Percentiles rank a stretch among this genome's conserved stretches.
Evolutionary conservation across 2,113 vertebrate species (phyloP).

Genomic region (Oncorhynchus gorbuscha): DNA sequence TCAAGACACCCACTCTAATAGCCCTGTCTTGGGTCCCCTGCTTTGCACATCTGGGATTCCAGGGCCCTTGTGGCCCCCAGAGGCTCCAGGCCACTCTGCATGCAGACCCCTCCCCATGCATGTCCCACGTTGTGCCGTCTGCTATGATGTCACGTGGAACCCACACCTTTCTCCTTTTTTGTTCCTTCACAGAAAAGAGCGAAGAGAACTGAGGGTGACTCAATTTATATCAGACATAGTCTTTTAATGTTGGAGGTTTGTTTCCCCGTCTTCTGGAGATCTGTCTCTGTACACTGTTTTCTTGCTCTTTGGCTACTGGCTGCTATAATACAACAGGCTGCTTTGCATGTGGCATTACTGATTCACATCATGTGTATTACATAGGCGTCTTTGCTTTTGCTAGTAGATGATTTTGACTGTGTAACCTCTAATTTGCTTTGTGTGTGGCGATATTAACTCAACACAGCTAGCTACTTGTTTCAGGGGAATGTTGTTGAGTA

Average conservation of each 20-base stretch:
- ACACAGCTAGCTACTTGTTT: slow-evolving; percentile 16
- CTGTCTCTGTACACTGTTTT: slow-evolving; percentile 56
- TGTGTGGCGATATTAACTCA: slow-evolving; percentile 31
- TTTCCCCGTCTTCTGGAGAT: slow-evolving; percentile 80
- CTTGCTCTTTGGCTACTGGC: slow-evolving; percentile 77
- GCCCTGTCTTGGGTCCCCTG: slow-evolving; percentile 8
- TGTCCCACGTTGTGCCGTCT: slow-evolving; percentile 58
- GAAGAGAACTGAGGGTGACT: slow-evolving; percentile 98
- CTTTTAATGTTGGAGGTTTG: slow-evolving; percentile 99
- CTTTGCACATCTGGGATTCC: slow-evolving; percentile 13
- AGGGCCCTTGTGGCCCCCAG: slow-evolving; percentile 7
- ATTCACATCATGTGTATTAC: slow-evolving; percentile 35
- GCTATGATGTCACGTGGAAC: slow-evolving; percentile 50
- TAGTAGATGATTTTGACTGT: slow-evolving; percentile 14
- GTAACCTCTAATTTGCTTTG: slow-evolving; percentile 1
- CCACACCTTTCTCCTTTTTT: slow-evolving; percentile 40
- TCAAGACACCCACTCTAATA: slow-evolving; percentile 3
- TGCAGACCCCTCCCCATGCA: slow-evolving; percentile 46
- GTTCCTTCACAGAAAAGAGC: slow-evolving; percentile 91
- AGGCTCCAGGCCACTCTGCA: slow-evolving; percentile 42
- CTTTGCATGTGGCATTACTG: slow-evolving; percentile 40
- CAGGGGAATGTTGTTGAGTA: slow-evolving; percentile 56
- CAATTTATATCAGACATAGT: slow-evolving; percentile 99
- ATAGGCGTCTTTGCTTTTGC: slow-evolving; percentile 8
- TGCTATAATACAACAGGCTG: slow-evolving; percentile 39